Base-by-base conservation (phyloP, 2,113 vertebrate species). In the Mesitornis unicolor region DNA sequence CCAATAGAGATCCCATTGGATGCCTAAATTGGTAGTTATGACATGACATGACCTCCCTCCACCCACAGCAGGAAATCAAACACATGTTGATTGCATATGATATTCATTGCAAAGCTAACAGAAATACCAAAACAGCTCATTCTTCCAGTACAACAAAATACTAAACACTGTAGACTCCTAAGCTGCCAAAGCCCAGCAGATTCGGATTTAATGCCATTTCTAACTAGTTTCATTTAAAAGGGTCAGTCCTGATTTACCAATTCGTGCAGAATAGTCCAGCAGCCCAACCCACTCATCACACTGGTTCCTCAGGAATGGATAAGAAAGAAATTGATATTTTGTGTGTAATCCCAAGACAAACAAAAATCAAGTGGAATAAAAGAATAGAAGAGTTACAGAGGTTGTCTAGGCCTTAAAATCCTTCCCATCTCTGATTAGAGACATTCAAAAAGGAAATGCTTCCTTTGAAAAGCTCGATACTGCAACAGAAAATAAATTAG, bases 391-490 rank as follows among this genome's bases (percentile, higher is more conserved):
- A 47, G 12, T 36, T 65, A 88, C 48, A 80, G 67, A 76, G 57
- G 28, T 75, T 82, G 64, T 29, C 8, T 16, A 71, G 17, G 11
- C 43, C 48, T 84, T 93, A 29, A 89, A 73, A 74, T 47, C 38
- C 29, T 63, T 14, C 18, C 17, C 18, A 19, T 53, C 21, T 69
- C 31, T 2, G 2, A 16, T 48, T 22, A 67, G 33, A 93, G 17
- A 67, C 7, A 56, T 48, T 90, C 17, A 84, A 64, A 93, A 93
- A 73, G 28, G 63, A 74, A 93, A 90, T 0, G 0, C 5, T 47
- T 89, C 57, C 22, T 92, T 92, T 87, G 82, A 94, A 95, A 93
- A 67, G 14, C 50, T 81, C 63, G 63, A 85, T 91, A 65, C 63
- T 36, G 53, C 50, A 95, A 83, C 19, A 87, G 43, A 63, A 68